Evolutionary conservation across 2,888 invertebrate genomes (phyloP).

Genomic region (Pardosa pseudoannulata): DNA sequence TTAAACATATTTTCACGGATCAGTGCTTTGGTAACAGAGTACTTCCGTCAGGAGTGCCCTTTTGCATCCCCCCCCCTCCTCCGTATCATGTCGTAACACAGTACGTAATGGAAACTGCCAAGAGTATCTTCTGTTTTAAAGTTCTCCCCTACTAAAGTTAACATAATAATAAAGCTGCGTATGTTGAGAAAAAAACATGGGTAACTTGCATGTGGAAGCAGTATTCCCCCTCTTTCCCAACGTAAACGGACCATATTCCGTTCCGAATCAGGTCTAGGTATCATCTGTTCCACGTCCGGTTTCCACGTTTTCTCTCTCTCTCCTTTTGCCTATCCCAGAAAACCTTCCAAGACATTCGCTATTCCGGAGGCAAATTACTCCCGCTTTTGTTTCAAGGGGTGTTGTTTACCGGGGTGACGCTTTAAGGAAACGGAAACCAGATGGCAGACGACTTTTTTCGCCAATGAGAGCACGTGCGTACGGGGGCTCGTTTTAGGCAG

Average conservation of each 20-base stretch:
- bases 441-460: conserved; percentile 44
- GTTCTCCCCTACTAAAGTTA: neutral
- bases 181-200: no score
- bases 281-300: conserved; percentile 33
- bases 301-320: neutral
- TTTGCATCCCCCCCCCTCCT: neutral
- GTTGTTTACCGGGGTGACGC: conserved; percentile 33
- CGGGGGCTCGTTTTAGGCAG: neutral
- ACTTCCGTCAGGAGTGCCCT: no score
- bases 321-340: neutral
- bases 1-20: no score
- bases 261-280: neutral
- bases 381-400: conserved; percentile 42
- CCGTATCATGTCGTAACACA: neutral
- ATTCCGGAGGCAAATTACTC: conserved; percentile 13
- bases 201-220: neutral
- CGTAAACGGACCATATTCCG: neutral
- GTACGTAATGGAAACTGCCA: neutral
- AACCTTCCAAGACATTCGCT: conserved; percentile 13
- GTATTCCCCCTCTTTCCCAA: neutral
- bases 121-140: neutral
- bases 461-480: conserved; percentile 1
- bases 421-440: conserved; percentile 59
- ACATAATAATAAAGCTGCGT: no score
- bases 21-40: no score